Evolutionary conservation across 2,888 invertebrate genomes (phyloP), one percentile per base, ranked within the genome.

Genomic region (Fragum sueziense): DNA sequence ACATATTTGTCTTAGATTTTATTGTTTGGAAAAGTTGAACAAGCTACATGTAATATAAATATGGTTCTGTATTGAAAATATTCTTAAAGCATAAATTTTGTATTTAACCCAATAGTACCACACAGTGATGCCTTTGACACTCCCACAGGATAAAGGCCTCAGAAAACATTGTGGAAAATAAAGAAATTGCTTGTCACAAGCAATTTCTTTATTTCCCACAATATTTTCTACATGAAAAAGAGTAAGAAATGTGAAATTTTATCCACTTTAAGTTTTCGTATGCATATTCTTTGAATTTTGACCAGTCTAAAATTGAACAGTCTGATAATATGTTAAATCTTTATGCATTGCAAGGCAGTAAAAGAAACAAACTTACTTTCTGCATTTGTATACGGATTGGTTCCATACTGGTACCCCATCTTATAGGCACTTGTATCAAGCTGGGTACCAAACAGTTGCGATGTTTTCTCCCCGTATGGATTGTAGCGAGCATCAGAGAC

Each of bases 361-460:
- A 27, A 27, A 1, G 25, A 27, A 57, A 27, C 4, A 47, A 17
- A 51, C 65, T 67, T 67, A 74, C 73, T 65, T 54, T 65, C 67
- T 52, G 22, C 37, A 51, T 20, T 54, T 27, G 47, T 27, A 47
- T 71, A 75, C 7, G 74, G 57, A 14, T 62, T 29, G n/a, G 41
- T 52, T 57, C 70, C 61, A 27, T 25, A 52, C 33, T 67, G 79
- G 61, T 80, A 76, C 7, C 37, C 69, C 1, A 47, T 25, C 51
- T 73, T 75, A 33, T 74, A 76, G 17, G 52, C 25, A 25, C 34
- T 54, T 25, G 41, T 69, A n/a, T 70, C 68, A 11, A 69, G 29
- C 67, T 77, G 77, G 41, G 68, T 52, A 51, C 73, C 70, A 59
- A 73, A 80, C n/a, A 47, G 57, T 11, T 47, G 71, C 9, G 68